These are phyloP conservation scores for Clinocottus analis DNA, from an alignment of 2,113 vertebrate species.

Conservation along the genomic window DNA sequence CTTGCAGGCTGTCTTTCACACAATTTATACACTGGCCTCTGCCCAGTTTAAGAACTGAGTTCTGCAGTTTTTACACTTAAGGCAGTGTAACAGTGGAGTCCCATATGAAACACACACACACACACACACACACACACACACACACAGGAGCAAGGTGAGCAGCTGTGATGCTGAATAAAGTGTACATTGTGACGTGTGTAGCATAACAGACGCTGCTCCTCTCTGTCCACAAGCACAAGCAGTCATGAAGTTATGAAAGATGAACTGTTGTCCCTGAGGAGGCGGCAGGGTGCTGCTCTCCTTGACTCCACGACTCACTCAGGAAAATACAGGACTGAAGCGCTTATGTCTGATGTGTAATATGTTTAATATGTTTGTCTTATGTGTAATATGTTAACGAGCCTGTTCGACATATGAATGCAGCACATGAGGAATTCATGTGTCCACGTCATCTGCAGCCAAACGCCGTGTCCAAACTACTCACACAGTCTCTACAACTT, in stretches of 20 bases:
- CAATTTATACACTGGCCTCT: conserved; percentile 56
- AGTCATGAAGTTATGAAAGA: conserved; percentile 15
- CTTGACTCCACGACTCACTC: no score
- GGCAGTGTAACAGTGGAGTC: conserved; percentile 45
- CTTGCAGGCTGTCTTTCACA: conserved; percentile 47
- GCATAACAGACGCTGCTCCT: conserved; percentile 47
- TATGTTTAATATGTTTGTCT: no score
- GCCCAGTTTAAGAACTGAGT: conserved; percentile 51
- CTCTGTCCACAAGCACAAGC: conserved; percentile 5
- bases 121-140: not conserved
- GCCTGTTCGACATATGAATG: no score
- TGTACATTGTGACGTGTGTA: no score
- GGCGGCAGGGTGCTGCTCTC: conserved; percentile 3
- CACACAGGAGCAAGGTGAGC: conserved; percentile 39
- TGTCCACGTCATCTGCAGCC: not conserved
- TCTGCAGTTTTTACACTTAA: conserved; percentile 60
- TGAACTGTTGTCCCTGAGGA: conserved; percentile 6
- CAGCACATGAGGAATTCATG: not conserved
- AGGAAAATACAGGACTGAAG: no score
- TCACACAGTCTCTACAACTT: no score
- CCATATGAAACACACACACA: conserved; percentile 44
- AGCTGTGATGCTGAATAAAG: conserved; percentile 65
- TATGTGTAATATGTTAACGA: no score
- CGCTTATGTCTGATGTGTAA: no score
- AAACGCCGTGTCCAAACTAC: no score